Base-by-base conservation (phyloP, 2,888 invertebrate species). In the Lasioglossum figueresi region DNA sequence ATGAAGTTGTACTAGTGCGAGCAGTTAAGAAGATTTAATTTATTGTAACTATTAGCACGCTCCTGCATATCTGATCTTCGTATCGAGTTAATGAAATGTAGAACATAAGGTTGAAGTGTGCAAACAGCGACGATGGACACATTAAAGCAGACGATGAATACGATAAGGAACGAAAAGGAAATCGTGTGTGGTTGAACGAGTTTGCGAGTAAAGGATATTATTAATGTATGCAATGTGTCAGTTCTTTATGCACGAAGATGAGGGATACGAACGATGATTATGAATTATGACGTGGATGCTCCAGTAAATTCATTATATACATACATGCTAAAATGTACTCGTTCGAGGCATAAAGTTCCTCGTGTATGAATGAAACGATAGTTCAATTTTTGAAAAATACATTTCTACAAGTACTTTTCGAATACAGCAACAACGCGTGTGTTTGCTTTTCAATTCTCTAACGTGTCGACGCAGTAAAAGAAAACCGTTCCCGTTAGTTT, bases 151-250 rank as follows among this genome's bases (percentile, higher is more conserved):
- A 34, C 66, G 19, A 19, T 66, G 66, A 66, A 66, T 19, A 3
- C 19, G 66, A 66, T 66, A 66, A 66, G 19, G 66, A 66, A 66
- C 66, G 23, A 66, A 31, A 34, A 10, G 23, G 66, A 66, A 66
- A 66, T 23, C 23, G 34, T 23, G 10, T 31, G 10, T 31, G 34
- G 23, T 31, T 34, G 34, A 66, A 66, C 66, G 34, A 66, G 66
- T 66, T 34, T 16, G 8, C 1, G 66, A 66, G 66, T 34, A 66
- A 34, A 66, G 34, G 34, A 19, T 66, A 66, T 34, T 34, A 66
- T 66, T 19, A 34, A 31, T 34, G 23, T 31, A 23, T 66, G 19
- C 34, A 66, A 66, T 52, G 52, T 66, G 19, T 66, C 34, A 34
- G 66, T 66, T 66, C 23, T 66, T 66, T 19, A 66, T 6, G 63